Percentiles rank a stretch among this genome's conserved stretches.
Evolutionary conservation across 1,140 invertebrate species (phyloP).

Genomic region (Drosophila oshimai): DNA sequence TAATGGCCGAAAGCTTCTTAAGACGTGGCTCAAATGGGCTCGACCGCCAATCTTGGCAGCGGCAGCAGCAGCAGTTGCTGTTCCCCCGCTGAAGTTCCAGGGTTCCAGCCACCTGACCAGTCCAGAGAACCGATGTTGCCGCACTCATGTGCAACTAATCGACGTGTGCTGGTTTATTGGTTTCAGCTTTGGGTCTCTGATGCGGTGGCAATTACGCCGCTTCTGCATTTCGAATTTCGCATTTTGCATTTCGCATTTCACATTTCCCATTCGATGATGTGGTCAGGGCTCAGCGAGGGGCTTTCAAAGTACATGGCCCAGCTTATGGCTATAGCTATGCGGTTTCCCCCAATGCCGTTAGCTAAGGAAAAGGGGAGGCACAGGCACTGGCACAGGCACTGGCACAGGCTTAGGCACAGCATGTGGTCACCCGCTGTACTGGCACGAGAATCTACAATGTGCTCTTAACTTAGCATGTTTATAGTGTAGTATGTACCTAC

Average conservation of each 20-base stretch:
- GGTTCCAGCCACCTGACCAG: not conserved
- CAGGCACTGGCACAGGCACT: no score
- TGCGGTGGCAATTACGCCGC: constrained; percentile 64
- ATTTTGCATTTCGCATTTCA: constrained; percentile 23
- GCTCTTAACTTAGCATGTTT: constrained; percentile 55
- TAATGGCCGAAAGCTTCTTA: constrained; percentile 52
- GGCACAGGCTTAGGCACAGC: no score
- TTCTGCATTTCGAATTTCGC: constrained; percentile 61
- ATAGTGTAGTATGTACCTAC: constrained; percentile 43
- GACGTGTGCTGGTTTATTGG: constrained; percentile 71
- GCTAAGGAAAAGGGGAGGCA: constrained; percentile 21
- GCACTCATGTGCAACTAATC: constrained; percentile 74
- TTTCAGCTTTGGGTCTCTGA: constrained; percentile 45
- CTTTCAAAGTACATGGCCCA: constrained; percentile 34
- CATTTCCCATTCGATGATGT: constrained; percentile 62
- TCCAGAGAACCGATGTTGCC: constrained; percentile 24
- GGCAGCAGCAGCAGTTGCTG: not conserved
- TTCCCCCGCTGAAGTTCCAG: not conserved
- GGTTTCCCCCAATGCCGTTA: constrained; percentile 59
- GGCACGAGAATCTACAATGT: constrained; percentile 31
- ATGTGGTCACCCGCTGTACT: constrained; percentile 43
- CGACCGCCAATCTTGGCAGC: constrained; percentile 24
- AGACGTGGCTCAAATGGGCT: constrained; percentile 55
- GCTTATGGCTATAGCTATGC: constrained; percentile 36
- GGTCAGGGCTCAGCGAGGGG: constrained; percentile 37